Base-by-base conservation (phyloP, 2,797 vertebrate species). In the Pseudochaenichthys georgianus region DNA sequence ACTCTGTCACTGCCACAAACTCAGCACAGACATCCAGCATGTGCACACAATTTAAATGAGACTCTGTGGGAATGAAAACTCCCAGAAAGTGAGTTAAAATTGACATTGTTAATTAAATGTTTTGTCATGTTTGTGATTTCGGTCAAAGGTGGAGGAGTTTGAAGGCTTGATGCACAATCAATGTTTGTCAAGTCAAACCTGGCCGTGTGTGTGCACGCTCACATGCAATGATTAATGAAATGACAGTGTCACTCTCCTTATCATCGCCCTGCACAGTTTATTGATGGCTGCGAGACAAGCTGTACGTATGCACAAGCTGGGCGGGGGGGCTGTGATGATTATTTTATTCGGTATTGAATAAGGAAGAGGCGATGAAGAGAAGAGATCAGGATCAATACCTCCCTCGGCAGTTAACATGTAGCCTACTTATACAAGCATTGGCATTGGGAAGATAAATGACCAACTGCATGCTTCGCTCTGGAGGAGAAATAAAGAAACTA, bases 401-500 rank as follows among this genome's bases (percentile, higher is more conserved):
- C 60, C 67, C 84, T 73, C 73, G 82, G 85, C 87, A 85, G 83
- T 88, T 81, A 84, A 86, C 78, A 86, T 73, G 62, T 79, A 21
- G 21, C 21, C 21, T 21, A 79, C 64, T 81, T 70, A 73, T 73
- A 77, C 77, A 65, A 86, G 75, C 66, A 73, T 73, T 74, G 85
- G 73, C 77, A 79, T 5, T 4, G n/a, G 46, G 70, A 84, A 90
- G 89, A 92, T 85, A 81, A 89, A 92, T 90, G 79, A 77, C 75
- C 78, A 76, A 64, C 23, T 77, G 69, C 54, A 55, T 76, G 47
- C 34, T 64, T 59, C 73, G 47, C 64, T 77, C n/a, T 61, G 21
- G 3, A 21, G 10, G 11, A 54, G 64, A 60, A 45, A 15, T 41
- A 54, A 5, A 31, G 70, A 38, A 38, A 38, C 34, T 38, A 38